Evolutionary conservation across 2,113 vertebrate species (phyloP).

Genomic region (Nematolebias whitei): DNA sequence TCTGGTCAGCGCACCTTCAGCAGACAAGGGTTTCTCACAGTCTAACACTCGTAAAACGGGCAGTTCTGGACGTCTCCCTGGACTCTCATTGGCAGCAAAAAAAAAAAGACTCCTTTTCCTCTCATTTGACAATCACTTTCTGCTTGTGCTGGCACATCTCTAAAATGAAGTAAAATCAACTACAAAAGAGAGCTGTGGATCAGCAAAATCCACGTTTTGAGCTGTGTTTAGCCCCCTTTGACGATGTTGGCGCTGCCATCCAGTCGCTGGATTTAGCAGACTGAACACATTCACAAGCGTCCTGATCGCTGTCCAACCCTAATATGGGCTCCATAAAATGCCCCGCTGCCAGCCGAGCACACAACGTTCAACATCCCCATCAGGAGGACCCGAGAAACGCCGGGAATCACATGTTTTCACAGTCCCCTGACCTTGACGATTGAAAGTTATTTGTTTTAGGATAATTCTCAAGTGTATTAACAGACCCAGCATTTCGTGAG

Average conservation of each 20-base stretch:
- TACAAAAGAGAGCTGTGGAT: conserved; percentile 47
- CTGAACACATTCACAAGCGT: conserved; percentile 66
- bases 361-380: conserved; percentile 38
- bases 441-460: conserved; percentile 70
- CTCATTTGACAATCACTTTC: conserved; percentile 50
- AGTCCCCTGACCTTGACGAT: conserved; percentile 61
- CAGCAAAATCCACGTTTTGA: conserved; percentile 56
- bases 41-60: conserved; percentile 34
- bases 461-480: conserved; percentile 67
- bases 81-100: conserved; percentile 17
- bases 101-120: conserved; percentile 39
- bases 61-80: conserved; percentile 34
- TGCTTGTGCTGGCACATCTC: conserved; percentile 50
- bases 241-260: conserved; percentile 36
- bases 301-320: conserved; percentile 63
- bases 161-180: conserved; percentile 50
- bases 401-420: conserved; percentile 65
- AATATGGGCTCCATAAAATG: conserved; percentile 64
- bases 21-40: conserved; percentile 28
- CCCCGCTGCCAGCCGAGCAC: conserved; percentile 42
- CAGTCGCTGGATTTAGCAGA: conserved; percentile 45
- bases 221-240: conserved; percentile 44
- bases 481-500: conserved; percentile 50
- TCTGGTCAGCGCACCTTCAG: conserved; percentile 24
- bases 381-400: conserved; percentile 24